phyloP scores from a whole-genome alignment of 2,113 vertebrate genomes.

The Chaetura pelagica region DNA sequence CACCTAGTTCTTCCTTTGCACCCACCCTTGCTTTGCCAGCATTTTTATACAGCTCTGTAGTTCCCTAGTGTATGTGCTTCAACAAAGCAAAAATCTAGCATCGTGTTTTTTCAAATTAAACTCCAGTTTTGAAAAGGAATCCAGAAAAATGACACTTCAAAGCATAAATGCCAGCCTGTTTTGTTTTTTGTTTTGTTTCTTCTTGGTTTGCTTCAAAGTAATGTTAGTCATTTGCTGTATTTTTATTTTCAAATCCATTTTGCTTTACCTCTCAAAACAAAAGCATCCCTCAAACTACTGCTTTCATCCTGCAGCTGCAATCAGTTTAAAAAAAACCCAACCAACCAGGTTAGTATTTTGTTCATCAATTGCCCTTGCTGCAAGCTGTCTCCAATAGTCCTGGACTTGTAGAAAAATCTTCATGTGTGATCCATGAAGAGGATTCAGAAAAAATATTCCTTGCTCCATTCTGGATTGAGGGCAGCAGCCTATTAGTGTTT shows the following conservation, averaged over 20 bases:
- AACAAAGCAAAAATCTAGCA: background rate
- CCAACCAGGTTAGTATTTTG: background rate
- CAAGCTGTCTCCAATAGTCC: background rate
- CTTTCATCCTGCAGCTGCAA: background rate
- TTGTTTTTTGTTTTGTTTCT: background rate
- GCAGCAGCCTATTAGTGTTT: background rate
- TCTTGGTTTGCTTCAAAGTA: background rate
- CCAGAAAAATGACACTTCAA: background rate
- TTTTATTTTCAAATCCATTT: background rate
- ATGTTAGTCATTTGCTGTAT: background rate
- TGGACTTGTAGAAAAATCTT: background rate
- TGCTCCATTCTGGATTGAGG: background rate
- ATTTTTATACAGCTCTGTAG: background rate
- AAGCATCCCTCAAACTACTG: background rate
- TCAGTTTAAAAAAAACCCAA: background rate
- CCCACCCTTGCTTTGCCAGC: background rate
- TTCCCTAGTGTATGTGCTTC: background rate
- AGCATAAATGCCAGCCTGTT: background rate
- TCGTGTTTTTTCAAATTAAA: background rate
- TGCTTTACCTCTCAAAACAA: background rate
- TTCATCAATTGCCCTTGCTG: background rate
- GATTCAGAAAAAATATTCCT: background rate
- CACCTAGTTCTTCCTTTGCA: background rate
- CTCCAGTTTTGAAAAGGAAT: background rate
- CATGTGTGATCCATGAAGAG: background rate